phyloP scores from a whole-genome alignment of 2,113 vertebrate genomes.

The Echinops telfairi region DNA sequence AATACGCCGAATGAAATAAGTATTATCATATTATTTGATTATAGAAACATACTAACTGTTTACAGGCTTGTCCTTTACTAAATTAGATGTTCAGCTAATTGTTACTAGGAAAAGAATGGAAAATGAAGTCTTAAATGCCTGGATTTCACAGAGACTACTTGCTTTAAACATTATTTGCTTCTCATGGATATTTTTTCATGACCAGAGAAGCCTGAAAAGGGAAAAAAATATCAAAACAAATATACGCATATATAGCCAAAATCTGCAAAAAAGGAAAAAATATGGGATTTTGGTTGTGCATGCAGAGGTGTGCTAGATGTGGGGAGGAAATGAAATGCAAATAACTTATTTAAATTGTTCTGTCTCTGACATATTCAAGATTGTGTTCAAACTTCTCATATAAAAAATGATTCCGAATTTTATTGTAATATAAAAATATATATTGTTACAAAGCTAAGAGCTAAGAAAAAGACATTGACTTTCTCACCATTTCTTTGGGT shows the following conservation, averaged over 20 bases:
- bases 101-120: not conserved
- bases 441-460: not conserved
- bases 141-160: not conserved
- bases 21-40: not conserved
- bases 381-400: not conserved
- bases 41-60: not conserved
- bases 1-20: not conserved
- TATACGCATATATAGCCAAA: not conserved
- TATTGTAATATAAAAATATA: not conserved
- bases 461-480: not conserved
- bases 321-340: no score
- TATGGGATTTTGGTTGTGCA: not conserved
- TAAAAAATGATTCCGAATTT: not conserved
- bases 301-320: not conserved
- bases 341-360: not conserved
- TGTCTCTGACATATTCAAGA: not conserved
- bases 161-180: not conserved
- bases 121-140: not conserved
- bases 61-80: not conserved
- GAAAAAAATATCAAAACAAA: not conserved
- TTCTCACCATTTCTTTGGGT: no score
- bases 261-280: not conserved
- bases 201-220: not conserved
- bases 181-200: no score
- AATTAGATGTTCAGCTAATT: not conserved